Evolutionary conservation across 2,113 vertebrate genomes (phyloP), one percentile per base, ranked within the genome.

Genomic region (Laterallus jamaicensis): DNA sequence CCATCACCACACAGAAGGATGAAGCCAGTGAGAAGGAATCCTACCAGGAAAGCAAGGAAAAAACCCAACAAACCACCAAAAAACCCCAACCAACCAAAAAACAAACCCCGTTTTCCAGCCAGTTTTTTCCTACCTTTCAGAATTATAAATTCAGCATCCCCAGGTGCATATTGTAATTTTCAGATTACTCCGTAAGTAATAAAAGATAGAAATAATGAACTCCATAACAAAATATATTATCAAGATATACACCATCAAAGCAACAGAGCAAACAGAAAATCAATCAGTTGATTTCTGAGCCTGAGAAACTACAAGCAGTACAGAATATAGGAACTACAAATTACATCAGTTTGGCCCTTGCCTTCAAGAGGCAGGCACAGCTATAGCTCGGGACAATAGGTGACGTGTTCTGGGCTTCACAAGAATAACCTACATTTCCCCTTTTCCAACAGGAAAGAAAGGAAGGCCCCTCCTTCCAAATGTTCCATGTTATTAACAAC

Each of bases 131-230:
- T 77, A 29, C n/a, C 47, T 90, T 69, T 80, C 56, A 93, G 55
- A 95, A 85, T 70, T n/a, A 84, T 10, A 85, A 85, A 92, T 83
- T 93, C 59, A 78, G n/a, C 68, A 88, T 81, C 42, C 87, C 71
- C 71, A 86, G 42, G 44, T 88, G 55, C 49, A 74, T 17, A 39
- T 55, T 81, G 52, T 86, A 90, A 86, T 94, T 96, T 96, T 92
- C 92, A 81, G 78, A 18, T 77, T 71, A 86, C 71, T 55, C 52
- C 15, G 7, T 64, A 96, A 95, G 68, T 86, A 64, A 95, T 86
- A 94, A 67, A 93, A 93, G 59, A 82, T 29, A 82, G 85, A 93
- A 94, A 90, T 94, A 93, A 96, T 90, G 71, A 94, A 95, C 90
- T 88, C 71, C 32, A 32, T 87, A 93, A 95, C 85, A 92, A 96